Percentiles rank a stretch among this genome's conserved stretches.
Conservation (phyloP, 2,888 invertebrate species). For the Unio pictorum region DNA sequence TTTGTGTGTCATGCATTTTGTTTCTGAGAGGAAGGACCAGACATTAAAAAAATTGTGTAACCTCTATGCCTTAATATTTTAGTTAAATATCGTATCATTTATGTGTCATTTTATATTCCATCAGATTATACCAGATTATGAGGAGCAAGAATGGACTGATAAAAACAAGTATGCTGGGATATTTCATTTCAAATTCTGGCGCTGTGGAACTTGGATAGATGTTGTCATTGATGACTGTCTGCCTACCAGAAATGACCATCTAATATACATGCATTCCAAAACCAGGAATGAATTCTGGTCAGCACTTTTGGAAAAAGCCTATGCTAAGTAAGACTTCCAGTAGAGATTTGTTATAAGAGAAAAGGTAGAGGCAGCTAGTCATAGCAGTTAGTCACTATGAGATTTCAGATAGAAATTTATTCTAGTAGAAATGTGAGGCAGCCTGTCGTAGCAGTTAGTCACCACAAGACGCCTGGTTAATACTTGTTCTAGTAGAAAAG, state of each 20-base stretch:
- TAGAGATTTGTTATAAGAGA: no score
- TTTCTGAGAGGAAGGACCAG: no score
- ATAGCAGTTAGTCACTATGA: no score
- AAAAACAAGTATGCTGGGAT: conserved; percentile 77
- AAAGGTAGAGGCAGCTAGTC: no score
- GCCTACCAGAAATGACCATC: conserved; percentile 79
- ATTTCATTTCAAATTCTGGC: conserved; percentile 93
- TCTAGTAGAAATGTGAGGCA: no score
- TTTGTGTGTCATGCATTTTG: no score
- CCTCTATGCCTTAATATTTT: neutral
- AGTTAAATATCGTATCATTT: neutral
- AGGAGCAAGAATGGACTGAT: conserved; percentile 56
- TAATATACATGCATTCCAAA: conserved; percentile 77
- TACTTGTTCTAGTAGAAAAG: no score
- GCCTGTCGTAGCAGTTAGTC: no score
- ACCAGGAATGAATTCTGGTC: conserved; percentile 81
- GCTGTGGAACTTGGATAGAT: conserved; percentile 84
- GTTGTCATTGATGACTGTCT: conserved; percentile 74
- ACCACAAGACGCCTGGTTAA: no score
- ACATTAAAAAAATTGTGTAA: neutral
- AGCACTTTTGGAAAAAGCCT: conserved; percentile 85
- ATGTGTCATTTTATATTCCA: neutral
- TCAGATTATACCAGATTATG: conserved; percentile 58
- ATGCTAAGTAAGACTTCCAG: conserved; percentile 76
- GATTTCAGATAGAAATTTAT: no score